Percentiles rank a stretch among this genome's conserved stretches.
These are phyloP conservation scores for Nestor notabilis DNA, from an alignment of 2,113 vertebrate genomes.

Conservation along the genomic window DNA sequence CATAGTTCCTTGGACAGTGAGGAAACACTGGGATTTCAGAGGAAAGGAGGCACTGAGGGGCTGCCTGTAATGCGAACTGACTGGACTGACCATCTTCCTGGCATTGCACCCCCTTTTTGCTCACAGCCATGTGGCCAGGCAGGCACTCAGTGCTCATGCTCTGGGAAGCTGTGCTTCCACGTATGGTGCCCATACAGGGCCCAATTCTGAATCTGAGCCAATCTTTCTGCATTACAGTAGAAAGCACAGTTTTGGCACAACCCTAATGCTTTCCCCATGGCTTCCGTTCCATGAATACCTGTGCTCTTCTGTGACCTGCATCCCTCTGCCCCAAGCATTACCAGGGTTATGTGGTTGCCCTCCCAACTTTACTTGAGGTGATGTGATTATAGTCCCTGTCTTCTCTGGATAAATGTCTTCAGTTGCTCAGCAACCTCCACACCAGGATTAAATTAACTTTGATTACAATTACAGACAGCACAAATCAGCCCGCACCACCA, in stretches of 20 bases:
- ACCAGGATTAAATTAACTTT: conserved; percentile 67
- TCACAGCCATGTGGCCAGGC: rapidly evolving
- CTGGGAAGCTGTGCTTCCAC: not conserved
- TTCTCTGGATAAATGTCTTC: conserved; percentile 45
- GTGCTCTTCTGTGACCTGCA: not conserved
- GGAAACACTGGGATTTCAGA: not conserved
- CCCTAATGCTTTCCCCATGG: not conserved
- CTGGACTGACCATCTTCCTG: not conserved
- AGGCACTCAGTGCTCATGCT: not conserved
- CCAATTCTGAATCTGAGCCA: not conserved
- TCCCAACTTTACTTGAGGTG: not conserved
- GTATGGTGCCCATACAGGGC: rapidly evolving
- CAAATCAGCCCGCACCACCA: not conserved
- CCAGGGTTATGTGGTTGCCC: not conserved
- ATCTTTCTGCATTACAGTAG: not conserved
- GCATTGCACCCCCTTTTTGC: rapidly evolving
- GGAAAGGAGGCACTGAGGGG: not conserved
- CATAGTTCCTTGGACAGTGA: rapidly evolving
- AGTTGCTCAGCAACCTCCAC: conserved; percentile 68
- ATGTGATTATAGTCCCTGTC: conserved; percentile 30
- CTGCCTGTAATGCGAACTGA: not conserved
- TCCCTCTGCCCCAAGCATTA: not conserved
- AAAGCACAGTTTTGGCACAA: not conserved
- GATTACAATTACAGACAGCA: conserved; percentile 65
- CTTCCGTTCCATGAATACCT: rapidly evolving